Evolutionary conservation across 2,113 vertebrate species (phyloP).

Genomic region (Platichthys flesus): DNA sequence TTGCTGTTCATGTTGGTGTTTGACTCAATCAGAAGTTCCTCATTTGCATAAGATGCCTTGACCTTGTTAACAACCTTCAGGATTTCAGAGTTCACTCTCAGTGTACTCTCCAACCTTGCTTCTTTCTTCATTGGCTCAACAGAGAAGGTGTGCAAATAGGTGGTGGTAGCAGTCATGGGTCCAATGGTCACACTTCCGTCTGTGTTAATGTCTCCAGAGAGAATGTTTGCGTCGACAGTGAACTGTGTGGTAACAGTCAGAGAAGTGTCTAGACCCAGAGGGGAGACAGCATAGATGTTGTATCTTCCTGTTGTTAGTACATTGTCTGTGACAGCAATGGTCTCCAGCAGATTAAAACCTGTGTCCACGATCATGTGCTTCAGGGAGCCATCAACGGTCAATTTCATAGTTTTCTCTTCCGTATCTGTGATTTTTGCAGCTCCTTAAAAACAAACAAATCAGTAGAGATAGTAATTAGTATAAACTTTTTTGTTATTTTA

Average conservation of each 20-base stretch:
- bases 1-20: constrained; percentile 83
- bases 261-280: constrained; percentile 83
- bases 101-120: constrained; percentile 81
- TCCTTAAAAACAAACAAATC: constrained; percentile 77
- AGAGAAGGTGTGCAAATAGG: constrained; percentile 78
- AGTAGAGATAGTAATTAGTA: constrained; percentile 7
- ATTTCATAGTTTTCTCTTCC: constrained; percentile 65
- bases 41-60: constrained; percentile 76
- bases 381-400: constrained; percentile 79
- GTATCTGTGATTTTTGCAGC: constrained; percentile 79
- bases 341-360: constrained; percentile 77
- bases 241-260: constrained; percentile 75
- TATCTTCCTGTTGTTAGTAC: constrained; percentile 75
- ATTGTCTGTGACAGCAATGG: constrained; percentile 69
- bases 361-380: constrained; percentile 85
- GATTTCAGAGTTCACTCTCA: constrained; percentile 84
- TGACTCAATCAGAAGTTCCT: constrained; percentile 80
- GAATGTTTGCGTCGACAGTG: constrained; percentile 67
- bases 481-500: background rate
- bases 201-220: constrained; percentile 79
- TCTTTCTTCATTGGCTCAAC: constrained; percentile 75
- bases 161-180: constrained; percentile 77
- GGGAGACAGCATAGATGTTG: constrained; percentile 74
- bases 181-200: constrained; percentile 81
- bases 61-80: constrained; percentile 84